Base-by-base conservation (phyloP, 2,888 invertebrate species). In the Deladenus siricidicola region DNA sequence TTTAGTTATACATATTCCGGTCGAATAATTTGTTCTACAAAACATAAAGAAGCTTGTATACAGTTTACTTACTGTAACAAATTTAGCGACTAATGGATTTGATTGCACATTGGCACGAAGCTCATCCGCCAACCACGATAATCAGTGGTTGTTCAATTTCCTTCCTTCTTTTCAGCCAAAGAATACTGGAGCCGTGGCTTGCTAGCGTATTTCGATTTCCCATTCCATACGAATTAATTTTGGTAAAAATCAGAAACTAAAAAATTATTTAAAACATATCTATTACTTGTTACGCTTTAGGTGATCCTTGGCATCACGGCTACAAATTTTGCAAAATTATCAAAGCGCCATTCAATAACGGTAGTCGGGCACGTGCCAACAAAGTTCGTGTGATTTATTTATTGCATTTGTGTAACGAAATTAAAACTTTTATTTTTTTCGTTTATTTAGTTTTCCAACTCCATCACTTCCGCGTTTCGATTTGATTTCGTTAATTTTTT, bases 321-420 rank as follows among this genome's bases (percentile, higher is more conserved):
- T 19, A 77, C 76, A 1, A 74, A 74, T 44, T 76, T 70, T 51
- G 76, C 75, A 3, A 73, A 77, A 56, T 66, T 76, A 3, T 72
- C 74, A 2, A 65, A 61, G 24, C 63, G 73, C 26, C 70, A 77
- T 61, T 63, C 70, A 34, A 68, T 76, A 26, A 66, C 66, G 19
- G 76, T 76, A 2, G 76, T 76, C 14, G 73, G 75, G 3, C 73
- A 74, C 55, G 75, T 76, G 48, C 75, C 76, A 4, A 76, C 76
- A 1, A 67, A 72, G 72, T 75, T 26, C 61, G 65, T 39, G 26
- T 47, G n/a, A n/a, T 8, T n/a, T n/a, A n/a, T n/a, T n/a, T n/a
- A n/a, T n/a, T n/a, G n/a, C n/a, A n/a, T n/a, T n/a, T n/a, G n/a
- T 48, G 19, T 57, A n/a, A n/a, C n/a, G n/a, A n/a, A n/a, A n/a